Percentiles rank a stretch among this genome's conserved stretches.
phyloP scores from a whole-genome alignment of 2,888 invertebrate genomes.

The Limenitis camilla region DNA sequence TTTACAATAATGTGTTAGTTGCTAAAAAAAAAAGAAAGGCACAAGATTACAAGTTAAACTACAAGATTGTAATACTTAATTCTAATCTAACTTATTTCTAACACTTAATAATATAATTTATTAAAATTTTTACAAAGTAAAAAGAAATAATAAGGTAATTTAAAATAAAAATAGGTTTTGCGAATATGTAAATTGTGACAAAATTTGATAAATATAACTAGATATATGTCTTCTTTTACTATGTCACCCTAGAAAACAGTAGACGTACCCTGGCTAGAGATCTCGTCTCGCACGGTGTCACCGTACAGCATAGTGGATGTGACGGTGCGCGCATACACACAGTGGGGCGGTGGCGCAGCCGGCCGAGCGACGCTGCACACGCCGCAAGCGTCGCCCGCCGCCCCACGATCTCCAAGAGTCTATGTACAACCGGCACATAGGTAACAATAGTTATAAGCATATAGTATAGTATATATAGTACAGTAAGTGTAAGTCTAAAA shows the following conservation, averaged over 20 bases:
- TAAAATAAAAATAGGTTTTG: no score
- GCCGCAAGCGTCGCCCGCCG: slow-evolving; percentile 86
- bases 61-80: no score
- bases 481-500: no score
- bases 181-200: no score
- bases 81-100: no score
- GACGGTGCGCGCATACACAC: slow-evolving; percentile 85
- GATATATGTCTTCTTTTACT: background rate
- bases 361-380: slow-evolving; percentile 79
- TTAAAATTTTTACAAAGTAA: no score
- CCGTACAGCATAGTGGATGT: slow-evolving; percentile 82
- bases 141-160: no score
- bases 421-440: slow-evolving; percentile 72
- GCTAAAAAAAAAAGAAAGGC: no score
- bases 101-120: no score
- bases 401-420: slow-evolving; percentile 81
- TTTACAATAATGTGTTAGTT: no score
- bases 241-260: slow-evolving; percentile 57
- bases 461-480: no score
- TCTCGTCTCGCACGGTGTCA: slow-evolving; percentile 57
- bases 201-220: background rate
- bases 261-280: slow-evolving; percentile 68
- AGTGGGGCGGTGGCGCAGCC: slow-evolving; percentile 85
- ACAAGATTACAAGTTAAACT: no score
- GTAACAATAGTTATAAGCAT: slow-evolving; percentile 3